Percentiles rank a stretch among this genome's conserved stretches.
Evolutionary conservation across 92 coral and sea anemone genomes (phyloP).

Genomic region (Palythoa caribaeorum): DNA sequence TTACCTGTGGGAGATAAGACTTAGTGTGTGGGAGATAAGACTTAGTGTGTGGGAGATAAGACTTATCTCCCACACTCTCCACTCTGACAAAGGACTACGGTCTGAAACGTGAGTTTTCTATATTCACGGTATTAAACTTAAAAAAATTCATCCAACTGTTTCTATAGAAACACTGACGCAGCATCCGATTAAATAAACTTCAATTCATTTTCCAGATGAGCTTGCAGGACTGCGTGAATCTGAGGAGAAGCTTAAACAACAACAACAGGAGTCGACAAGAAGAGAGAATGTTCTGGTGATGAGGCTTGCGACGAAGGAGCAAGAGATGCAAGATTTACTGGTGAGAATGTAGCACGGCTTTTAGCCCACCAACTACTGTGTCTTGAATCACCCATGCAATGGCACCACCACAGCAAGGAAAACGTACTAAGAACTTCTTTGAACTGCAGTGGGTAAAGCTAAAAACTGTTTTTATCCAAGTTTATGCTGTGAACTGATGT

Average conservation of each 20-base stretch:
- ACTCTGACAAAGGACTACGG: no score
- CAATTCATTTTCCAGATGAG: conserved; percentile 66
- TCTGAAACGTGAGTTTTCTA: no score
- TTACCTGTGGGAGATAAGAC: no score
- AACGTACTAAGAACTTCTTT: conserved; percentile 36
- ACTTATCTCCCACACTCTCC: no score
- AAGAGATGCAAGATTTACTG: conserved; percentile 99
- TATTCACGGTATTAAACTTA: no score
- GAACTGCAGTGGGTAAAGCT: conserved; percentile 34
- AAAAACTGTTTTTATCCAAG: conserved; percentile 38
- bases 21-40: no score
- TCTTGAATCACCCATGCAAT: conserved; percentile 40
- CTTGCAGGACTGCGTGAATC: conserved; percentile 97
- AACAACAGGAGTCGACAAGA: conserved; percentile 98
- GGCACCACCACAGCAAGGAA: conserved; percentile 47
- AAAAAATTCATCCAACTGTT: no score
- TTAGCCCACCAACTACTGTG: conserved; percentile 19
- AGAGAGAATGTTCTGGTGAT: conserved; percentile 98
- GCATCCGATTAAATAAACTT: not conserved
- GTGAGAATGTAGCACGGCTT: conserved; percentile 80
- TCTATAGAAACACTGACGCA: no score
- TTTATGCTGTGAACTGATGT: conserved; percentile 37
- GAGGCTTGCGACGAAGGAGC: conserved; percentile 99
- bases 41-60: no score
- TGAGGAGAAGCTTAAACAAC: conserved; percentile 96